Evolutionary conservation across 1,140 invertebrate genomes (phyloP), one percentile per base, ranked within the genome.

Genomic region (Coelopa frigida): DNA sequence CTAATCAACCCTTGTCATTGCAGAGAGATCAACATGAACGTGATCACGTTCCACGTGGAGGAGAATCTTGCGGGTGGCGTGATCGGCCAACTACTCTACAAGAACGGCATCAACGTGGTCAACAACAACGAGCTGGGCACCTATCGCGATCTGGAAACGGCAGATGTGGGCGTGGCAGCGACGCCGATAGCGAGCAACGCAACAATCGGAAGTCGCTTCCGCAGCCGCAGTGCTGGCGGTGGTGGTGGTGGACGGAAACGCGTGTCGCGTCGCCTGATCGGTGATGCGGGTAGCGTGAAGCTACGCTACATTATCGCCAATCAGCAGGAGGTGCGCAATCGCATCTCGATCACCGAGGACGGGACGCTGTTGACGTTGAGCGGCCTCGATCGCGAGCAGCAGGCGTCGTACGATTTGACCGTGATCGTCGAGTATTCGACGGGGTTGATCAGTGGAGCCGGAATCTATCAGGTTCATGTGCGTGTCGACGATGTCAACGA

Each of bases 401-500:
- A 80, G 53, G 77, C 80, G 48, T 75, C 77, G 38, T 89, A 88
- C 54, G 77, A 84, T 52, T 75, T 91, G 48, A 89, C 86, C 0
- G 79, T 90, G 2, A 85, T 90, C 17, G 84, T 81, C 10, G 84
- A 89, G 63, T 83, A 80, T 54, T 75, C 70, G 26, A 78, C 80
- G 62, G 81, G 80, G 5, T 56, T 76, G 41, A 73, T 78, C 17
- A 77, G 76, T 46, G 82, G 81, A 4, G 78, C 83, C 21, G 83
- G 80, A 3, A 79, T 87, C 36, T 86, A 85, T 58, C 84, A 87
- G 75, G 79, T 92, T 2, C 81, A 76, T 7, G 75, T 95, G 11
- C 71, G 81, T 22, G 85, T 95, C 1, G 80, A 88, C 40, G 91
- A 94, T 64, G 87, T 90, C 43, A 95, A 95, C 62, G 91, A 94